phyloP scores from a whole-genome alignment of 2,888 invertebrate species.

The Cephus pygmeus region DNA sequence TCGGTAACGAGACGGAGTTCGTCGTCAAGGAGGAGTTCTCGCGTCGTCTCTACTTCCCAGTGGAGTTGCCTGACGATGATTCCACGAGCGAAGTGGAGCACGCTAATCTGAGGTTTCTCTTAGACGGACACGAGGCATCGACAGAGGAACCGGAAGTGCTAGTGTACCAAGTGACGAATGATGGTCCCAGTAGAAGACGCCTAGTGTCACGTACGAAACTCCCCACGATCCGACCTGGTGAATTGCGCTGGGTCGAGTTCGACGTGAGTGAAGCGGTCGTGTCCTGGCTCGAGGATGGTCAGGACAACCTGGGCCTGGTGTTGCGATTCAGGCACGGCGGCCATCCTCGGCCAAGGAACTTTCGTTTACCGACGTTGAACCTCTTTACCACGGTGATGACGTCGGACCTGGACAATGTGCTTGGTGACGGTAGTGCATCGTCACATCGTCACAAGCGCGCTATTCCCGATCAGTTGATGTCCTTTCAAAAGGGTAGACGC shows the following conservation, averaged over 20 bases:
- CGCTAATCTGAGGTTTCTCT: slow-evolving; percentile 66
- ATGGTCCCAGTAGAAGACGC: neutral
- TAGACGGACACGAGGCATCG: slow-evolving; percentile 34
- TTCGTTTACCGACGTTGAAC: slow-evolving; percentile 58
- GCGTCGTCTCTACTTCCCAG: slow-evolving; percentile 43
- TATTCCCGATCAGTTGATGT: slow-evolving; percentile 52
- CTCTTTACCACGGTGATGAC: slow-evolving; percentile 44
- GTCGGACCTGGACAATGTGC: slow-evolving; percentile 23
- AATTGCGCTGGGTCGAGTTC: slow-evolving; percentile 72
- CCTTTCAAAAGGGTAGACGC: slow-evolving; percentile 62
- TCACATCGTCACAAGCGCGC: slow-evolving; percentile 35
- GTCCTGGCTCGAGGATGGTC: slow-evolving; percentile 66
- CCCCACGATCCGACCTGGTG: slow-evolving; percentile 29
- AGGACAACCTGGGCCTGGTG: slow-evolving; percentile 69
- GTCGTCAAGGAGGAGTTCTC: neutral
- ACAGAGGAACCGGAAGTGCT: slow-evolving; percentile 30
- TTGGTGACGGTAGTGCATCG: slow-evolving; percentile 48
- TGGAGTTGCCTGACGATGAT: slow-evolving; percentile 39
- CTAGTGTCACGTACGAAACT: neutral
- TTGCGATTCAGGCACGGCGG: slow-evolving; percentile 67
- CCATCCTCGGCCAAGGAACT: slow-evolving; percentile 57
- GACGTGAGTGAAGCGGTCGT: slow-evolving; percentile 70
- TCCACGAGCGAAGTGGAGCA: slow-evolving; percentile 58
- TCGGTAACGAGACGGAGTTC: slow-evolving; percentile 31
- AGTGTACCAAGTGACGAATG: slow-evolving; percentile 37